Percentiles rank a stretch among this genome's conserved stretches.
phyloP scores from a whole-genome alignment of 2,888 invertebrate species.

The Drosophila buzzatii region DNA sequence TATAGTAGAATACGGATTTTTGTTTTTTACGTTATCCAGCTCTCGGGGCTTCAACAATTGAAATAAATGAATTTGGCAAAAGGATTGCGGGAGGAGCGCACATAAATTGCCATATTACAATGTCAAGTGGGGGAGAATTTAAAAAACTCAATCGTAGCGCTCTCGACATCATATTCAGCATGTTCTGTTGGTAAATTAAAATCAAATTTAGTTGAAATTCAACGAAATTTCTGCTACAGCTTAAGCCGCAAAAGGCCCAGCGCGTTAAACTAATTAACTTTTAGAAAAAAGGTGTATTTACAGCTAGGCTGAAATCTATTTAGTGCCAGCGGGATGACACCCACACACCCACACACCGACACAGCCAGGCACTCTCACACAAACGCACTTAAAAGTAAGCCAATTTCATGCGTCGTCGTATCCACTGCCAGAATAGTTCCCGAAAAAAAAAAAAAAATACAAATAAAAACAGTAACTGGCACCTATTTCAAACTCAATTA shows the following conservation, averaged over 20 bases:
- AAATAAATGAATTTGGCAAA: constrained; percentile 78
- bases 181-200: constrained; percentile 30
- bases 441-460: constrained; percentile 3
- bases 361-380: too few relatives aligned
- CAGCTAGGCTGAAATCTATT: constrained; percentile 16
- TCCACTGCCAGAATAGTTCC: constrained; percentile 22
- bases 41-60: constrained; percentile 64
- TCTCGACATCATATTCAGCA: constrained; percentile 1
- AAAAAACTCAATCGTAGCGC: constrained; percentile 19
- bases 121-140: constrained; percentile 7
- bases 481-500: constrained; percentile 81
- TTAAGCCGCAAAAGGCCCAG: constrained; percentile 15
- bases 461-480: constrained; percentile 39
- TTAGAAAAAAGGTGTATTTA: constrained; percentile 34
- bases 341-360: constrained; percentile 7
- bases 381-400: constrained; percentile 64
- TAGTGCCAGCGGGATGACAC: constrained; percentile 8
- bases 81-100: constrained; percentile 61
- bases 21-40: constrained; percentile 22
- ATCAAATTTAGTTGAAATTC: constrained; percentile 36
- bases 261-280: constrained; percentile 44
- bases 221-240: constrained; percentile 1
- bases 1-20: constrained; percentile 55
- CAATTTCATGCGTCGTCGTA: constrained; percentile 70
- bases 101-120: constrained; percentile 61